Evolutionary conservation across 2,797 vertebrate genomes (phyloP).

Genomic region (Rallus crepitans): DNA sequence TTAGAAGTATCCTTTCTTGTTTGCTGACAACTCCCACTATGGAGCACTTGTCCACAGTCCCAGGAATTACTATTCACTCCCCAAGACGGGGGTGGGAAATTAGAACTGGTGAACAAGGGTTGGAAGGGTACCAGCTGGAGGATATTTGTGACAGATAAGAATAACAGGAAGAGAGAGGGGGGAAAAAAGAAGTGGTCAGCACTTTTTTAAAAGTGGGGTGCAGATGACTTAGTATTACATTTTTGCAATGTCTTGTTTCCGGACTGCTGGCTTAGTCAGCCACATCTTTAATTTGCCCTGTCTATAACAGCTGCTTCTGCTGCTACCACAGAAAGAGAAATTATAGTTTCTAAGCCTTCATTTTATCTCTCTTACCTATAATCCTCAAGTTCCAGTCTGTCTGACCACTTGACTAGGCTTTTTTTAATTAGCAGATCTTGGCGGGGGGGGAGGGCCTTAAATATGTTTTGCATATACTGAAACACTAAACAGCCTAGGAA

Average conservation of each 20-base stretch:
- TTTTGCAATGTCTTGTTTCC: conserved; percentile 34
- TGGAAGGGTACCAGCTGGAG: conserved; percentile 53
- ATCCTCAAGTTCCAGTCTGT: conserved; percentile 81
- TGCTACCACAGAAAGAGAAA: conserved; percentile 78
- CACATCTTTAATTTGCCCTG: conserved; percentile 66
- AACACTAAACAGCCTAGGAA: conserved; percentile 45
- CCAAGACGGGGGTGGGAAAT: conserved; percentile 58
- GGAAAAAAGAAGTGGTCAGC: conserved; percentile 18
- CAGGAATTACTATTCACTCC: conserved; percentile 73
- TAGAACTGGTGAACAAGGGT: conserved; percentile 35
- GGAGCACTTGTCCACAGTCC: conserved; percentile 73
- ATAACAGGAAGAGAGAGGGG: background rate
- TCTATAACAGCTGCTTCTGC: conserved; percentile 62
- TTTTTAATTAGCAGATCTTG: conserved; percentile 71
- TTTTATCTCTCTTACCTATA: conserved; percentile 80
- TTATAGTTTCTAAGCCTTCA: conserved; percentile 77
- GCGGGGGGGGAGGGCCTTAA: background rate
- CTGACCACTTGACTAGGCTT: conserved; percentile 77
- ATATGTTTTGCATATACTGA: conserved; percentile 39
- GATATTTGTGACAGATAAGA: conserved; percentile 42
- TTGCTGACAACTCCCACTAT: conserved; percentile 69
- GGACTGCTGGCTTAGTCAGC: conserved; percentile 13
- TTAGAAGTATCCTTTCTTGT: conserved; percentile 71
- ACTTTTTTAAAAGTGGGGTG: conserved; percentile 41
- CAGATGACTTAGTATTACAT: background rate